A percentile compares a stretch with the other conserved stretches of the same genome.
Conservation (phyloP, 1,140 invertebrate genomes). For the Coenobita brevimanus region DNA sequence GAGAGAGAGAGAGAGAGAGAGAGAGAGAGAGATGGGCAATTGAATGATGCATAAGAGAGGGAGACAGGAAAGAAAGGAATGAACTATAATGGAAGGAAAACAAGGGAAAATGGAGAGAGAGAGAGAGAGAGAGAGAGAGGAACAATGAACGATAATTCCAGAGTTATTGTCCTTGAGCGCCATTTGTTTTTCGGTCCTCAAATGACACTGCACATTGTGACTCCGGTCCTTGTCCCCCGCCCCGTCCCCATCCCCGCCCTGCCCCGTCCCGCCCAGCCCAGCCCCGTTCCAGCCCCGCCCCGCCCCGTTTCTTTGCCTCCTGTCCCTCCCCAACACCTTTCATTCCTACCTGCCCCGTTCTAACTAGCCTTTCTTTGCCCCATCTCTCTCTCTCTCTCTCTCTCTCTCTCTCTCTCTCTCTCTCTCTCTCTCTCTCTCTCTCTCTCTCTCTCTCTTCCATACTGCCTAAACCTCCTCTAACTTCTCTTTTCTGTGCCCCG, state of each 20-base stretch:
- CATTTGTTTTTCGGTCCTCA: conserved; percentile 48
- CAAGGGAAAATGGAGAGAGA: too few relatives aligned
- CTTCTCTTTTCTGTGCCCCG: too few relatives aligned
- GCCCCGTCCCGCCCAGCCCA: background rate
- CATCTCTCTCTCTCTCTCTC: background rate
- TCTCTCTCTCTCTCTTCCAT: background rate
- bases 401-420: background rate
- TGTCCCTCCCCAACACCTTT: background rate
- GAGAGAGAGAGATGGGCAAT: background rate
- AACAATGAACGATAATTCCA: conserved; percentile 13
- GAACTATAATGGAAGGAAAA: background rate
- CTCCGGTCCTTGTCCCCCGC: background rate
- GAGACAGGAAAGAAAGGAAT: background rate
- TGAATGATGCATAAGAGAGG: background rate
- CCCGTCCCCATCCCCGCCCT: background rate
- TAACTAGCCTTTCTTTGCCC: background rate
- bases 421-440: background rate
- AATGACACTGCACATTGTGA: conserved; percentile 42
- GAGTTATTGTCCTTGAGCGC: conserved; percentile 30
- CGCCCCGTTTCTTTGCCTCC: background rate
- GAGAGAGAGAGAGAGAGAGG: background rate
- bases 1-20: background rate
- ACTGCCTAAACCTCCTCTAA: too few relatives aligned
- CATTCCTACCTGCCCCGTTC: background rate
- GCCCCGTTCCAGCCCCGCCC: background rate